Conservation (phyloP, 1,140 invertebrate species). For the Ruditapes philippinarum region DNA sequence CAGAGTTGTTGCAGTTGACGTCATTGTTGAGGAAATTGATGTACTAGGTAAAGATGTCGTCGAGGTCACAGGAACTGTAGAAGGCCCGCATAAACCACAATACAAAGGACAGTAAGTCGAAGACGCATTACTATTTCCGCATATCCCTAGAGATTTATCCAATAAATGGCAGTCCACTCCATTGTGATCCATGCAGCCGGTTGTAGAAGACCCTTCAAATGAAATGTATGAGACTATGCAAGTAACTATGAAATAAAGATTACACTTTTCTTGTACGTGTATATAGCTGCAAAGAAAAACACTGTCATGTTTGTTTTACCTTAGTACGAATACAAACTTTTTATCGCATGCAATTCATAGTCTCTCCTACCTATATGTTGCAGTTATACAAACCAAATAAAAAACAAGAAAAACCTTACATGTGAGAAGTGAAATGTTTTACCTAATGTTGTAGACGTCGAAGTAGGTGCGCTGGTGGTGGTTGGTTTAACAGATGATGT, state of each 20-base stretch:
- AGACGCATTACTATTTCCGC: neutral
- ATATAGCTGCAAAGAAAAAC: no score
- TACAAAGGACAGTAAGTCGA: neutral
- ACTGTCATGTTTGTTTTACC: no score
- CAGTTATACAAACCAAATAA: no score
- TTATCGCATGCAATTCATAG: no score
- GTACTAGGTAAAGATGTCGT: neutral
- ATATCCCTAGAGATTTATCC: neutral
- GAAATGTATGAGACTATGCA: no score
- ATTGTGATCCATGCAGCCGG: neutral
- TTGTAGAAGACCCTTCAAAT: neutral
- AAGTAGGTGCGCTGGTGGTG: neutral
- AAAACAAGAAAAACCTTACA: neutral
- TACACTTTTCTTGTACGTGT: no score
- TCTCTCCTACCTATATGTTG: no score
- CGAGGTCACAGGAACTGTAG: neutral
- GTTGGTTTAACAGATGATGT: neutral
- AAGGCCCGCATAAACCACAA: neutral
- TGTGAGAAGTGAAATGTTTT: neutral
- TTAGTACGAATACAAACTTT: no score
- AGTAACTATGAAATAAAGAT: no score
- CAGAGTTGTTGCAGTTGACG: slow-evolving; percentile 5
- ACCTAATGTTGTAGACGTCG: neutral
- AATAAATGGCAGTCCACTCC: neutral
- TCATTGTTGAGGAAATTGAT: neutral